A percentile compares a stretch with the other conserved stretches of the same genome.
Evolutionary conservation across 2,113 vertebrate genomes (phyloP).

Genomic region (Mungos mungo): DNA sequence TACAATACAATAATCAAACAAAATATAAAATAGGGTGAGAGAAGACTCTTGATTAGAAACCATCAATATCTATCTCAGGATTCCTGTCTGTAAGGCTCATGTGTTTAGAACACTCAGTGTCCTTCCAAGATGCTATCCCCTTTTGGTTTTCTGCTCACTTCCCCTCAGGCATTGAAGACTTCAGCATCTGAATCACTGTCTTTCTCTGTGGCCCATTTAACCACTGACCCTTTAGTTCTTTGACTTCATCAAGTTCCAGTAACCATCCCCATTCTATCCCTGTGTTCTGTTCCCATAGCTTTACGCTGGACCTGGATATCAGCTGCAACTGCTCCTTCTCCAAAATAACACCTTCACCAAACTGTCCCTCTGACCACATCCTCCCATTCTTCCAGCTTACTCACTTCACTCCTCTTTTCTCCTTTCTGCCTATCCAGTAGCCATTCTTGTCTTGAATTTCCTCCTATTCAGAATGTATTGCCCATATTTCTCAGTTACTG

Average conservation of each 20-base stretch:
- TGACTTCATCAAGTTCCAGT: neutral
- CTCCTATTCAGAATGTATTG: neutral
- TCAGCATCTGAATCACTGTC: neutral
- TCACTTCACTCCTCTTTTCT: neutral
- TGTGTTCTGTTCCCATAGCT: neutral
- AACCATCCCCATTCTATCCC: neutral
- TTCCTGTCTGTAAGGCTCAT: neutral
- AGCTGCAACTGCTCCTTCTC: neutral
- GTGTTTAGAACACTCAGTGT: neutral
- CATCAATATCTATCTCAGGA: neutral
- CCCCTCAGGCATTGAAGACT: neutral
- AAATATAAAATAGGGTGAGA: neutral
- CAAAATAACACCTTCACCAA: neutral
- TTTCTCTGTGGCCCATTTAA: neutral
- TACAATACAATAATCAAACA: no score
- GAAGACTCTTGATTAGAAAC: neutral
- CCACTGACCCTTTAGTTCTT: neutral
- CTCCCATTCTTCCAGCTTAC: neutral
- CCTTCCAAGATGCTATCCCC: neutral
- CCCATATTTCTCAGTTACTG: neutral
- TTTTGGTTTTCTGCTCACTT: neutral
- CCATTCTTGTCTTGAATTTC: neutral
- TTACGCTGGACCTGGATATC: neutral
- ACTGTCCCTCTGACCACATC: neutral
- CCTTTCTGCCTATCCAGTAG: neutral